Percentiles rank a stretch among this genome's conserved stretches.
Conservation (phyloP, 2,797 vertebrate species). For the Coracias cyanogaster region DNA sequence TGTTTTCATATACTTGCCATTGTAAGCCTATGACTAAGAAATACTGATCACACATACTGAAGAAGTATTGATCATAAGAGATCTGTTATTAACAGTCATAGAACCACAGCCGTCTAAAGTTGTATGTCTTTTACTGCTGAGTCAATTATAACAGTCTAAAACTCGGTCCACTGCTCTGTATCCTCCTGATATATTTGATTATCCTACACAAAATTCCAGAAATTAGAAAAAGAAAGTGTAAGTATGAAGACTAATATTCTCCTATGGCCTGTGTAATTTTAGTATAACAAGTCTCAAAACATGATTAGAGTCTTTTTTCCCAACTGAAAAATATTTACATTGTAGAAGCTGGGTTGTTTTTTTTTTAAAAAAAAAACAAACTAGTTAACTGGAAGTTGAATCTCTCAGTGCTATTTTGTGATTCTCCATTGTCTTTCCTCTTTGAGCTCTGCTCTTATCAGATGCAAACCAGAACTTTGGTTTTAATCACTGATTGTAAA, state of each 20-base stretch:
- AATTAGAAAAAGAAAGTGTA: neutral
- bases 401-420: neutral
- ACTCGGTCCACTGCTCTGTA: neutral
- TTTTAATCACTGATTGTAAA: constrained; percentile 45
- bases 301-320: neutral
- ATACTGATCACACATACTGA: neutral
- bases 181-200: neutral
- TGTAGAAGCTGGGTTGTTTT: neutral
- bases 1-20: neutral
- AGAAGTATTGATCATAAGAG: neutral
- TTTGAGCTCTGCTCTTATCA: constrained; percentile 21
- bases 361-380: neutral
- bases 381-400: neutral
- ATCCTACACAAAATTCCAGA: neutral
- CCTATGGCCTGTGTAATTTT: neutral
- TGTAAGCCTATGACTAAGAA: neutral
- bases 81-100: neutral
- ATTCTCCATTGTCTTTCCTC: constrained; percentile 18
- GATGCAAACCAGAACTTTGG: constrained; percentile 31
- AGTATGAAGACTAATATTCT: neutral
- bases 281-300: neutral
- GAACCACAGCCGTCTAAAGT: neutral
- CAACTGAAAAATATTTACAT: neutral
- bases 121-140: neutral
- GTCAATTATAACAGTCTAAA: neutral